Conservation (phyloP, 2,113 vertebrate genomes). For the Manacus vitellinus region DNA sequence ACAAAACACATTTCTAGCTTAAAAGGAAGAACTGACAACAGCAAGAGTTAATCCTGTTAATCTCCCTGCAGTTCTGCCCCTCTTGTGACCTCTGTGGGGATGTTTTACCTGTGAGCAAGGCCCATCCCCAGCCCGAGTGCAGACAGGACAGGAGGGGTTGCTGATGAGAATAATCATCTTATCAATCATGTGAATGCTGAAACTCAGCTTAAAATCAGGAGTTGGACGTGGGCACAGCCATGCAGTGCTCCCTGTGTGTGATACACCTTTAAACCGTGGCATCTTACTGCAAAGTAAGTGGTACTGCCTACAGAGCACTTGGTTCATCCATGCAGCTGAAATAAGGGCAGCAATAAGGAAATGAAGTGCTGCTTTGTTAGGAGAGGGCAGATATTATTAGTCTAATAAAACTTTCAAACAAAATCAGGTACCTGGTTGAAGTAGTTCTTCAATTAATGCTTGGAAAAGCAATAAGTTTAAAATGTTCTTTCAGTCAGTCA, state of each 20-base stretch:
- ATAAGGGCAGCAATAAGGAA: background rate
- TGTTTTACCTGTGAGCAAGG: background rate
- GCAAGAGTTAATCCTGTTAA: background rate
- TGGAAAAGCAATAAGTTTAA: slow-evolving; percentile 23
- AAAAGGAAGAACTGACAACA: background rate
- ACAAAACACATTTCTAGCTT: background rate
- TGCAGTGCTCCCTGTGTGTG: background rate
- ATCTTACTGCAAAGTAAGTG: background rate
- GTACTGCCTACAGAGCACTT: background rate
- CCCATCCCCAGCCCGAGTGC: background rate
- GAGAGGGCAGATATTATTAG: background rate
- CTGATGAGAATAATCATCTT: background rate
- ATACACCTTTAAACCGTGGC: background rate
- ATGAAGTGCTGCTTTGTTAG: background rate
- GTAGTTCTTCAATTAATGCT: slow-evolving; percentile 41
- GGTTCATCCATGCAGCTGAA: background rate
- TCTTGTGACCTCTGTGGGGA: background rate
- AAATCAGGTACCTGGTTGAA: background rate
- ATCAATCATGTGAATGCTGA: background rate
- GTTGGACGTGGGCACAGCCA: background rate
- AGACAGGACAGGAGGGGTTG: background rate
- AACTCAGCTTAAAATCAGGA: background rate
- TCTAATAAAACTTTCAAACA: background rate
- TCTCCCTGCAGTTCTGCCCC: background rate
- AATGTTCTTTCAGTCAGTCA: slow-evolving; percentile 1